Percentiles rank a stretch among this genome's conserved stretches.
phyloP scores from a whole-genome alignment of 1,140 invertebrate genomes.

The Brachionus paranguensis region DNA sequence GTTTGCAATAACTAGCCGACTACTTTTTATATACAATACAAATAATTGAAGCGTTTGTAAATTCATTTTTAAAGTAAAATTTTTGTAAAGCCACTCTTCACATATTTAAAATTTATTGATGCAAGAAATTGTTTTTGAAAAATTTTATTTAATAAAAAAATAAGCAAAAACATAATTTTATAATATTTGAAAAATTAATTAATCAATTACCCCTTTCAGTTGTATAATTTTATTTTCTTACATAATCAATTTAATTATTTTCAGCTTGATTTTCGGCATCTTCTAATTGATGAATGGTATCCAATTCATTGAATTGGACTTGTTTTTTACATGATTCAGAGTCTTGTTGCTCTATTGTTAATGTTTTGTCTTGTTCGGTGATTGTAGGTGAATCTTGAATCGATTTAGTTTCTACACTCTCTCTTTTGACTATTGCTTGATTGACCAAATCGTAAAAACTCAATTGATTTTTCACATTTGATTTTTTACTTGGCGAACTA shows the following conservation, averaged over 20 bases:
- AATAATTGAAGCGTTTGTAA: neutral
- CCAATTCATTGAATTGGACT: neutral
- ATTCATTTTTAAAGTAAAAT: no score
- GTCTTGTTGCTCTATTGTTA: neutral
- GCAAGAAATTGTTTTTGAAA: neutral
- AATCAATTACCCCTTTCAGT: neutral
- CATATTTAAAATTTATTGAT: neutral
- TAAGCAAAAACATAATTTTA: neutral
- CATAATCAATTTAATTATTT: neutral
- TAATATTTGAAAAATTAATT: neutral
- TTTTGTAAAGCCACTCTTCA: neutral
- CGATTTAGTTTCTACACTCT: neutral
- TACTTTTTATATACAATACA: neutral
- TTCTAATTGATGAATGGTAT: constrained; percentile 24
- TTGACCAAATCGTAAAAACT: constrained; percentile 28
- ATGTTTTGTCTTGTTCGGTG: neutral
- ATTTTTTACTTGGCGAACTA: neutral
- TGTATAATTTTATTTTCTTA: neutral
- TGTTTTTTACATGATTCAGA: neutral
- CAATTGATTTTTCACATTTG: constrained; percentile 3
- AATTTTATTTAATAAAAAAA: neutral
- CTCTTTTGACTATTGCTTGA: neutral
- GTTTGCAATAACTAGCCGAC: neutral
- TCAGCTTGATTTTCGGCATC: neutral
- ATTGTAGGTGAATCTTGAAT: neutral